Base-by-base conservation (phyloP, 2,797 vertebrate species). In the Buceros bicornis region DNA sequence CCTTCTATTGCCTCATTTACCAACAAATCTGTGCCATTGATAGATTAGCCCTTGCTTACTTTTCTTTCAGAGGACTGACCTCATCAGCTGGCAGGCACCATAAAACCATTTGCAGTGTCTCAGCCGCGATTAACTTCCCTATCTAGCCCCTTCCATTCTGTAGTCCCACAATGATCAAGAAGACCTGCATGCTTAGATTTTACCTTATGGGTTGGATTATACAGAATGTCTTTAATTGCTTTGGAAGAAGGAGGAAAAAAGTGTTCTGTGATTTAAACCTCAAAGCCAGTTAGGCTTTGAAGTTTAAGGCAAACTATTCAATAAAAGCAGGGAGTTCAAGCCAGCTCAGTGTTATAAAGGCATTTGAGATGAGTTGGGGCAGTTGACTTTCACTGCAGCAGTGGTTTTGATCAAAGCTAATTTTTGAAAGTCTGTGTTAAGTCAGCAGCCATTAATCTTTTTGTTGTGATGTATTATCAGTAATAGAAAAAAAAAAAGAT, bases 381-480 rank as follows among this genome's bases (percentile, higher is more conserved):
- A 61, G 80, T 51, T 93, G 85, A 86, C 69, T 93, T 93, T 76
- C 62, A 42, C 72, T 94, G 45, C 54, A 80, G 60, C 85, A 48
- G 25, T 78, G 93, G n/a, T 85, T 96, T 93, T 95, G 95, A 91
- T 95, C 94, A 93, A 86, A 96, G 89, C 92, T 94, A 56, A 60
- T 90, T 94, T 96, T 86, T 92, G 65, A 69, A 87, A 93, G 67
- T 43, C 83, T 67, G 28, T 0, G 0, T 91, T 83, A 95, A 93
- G 79, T 87, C 84, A 86, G 87, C 37, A 95, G 82, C 82, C 54
- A 66, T 85, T 96, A 87, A 94, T 94, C 85, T 94, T 89, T 93
- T 89, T 95, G 76, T 83, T 90, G 84, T 88, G 92, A n/a, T 81
- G 54, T 81, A 81, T 56, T 87, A 92, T 83, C 69, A 51, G 85